Evolutionary conservation across 2,113 vertebrate genomes (phyloP), one percentile per base, ranked within the genome.

Genomic region (Hipposideros armiger): DNA sequence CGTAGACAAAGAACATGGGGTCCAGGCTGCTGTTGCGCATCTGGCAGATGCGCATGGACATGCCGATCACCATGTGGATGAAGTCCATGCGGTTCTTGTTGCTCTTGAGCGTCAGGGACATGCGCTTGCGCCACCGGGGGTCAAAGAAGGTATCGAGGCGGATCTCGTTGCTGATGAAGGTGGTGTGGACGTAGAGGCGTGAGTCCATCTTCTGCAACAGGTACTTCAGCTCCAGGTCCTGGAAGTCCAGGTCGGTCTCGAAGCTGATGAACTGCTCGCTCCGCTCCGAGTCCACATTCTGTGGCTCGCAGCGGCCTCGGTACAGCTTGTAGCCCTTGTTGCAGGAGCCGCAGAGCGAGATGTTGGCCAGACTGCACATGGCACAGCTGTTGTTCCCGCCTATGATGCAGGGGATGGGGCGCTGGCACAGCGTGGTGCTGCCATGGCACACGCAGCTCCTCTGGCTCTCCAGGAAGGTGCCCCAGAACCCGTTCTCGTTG

Each of bases 181-280:
- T 99, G 78, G 99, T 99, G 98, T 99, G 99, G 93, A 99, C 99
- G 2, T 99, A 99, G 88, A 99, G 98, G 76, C 99, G 99, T 0
- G 99, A 99, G 98, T 99, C 99, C 99, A 99, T 99, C 98, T 99
- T 99, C 98, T 99, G 99, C 91, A 99, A 96, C 97, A 99, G 98
- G 98, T 99, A 99, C 97, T 99, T 99, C n/a, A 99, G 99, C 98
- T 99, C 99, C 97, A 99, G 98, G 98, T 99, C 99, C 98, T 99
- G 99, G 98, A 99, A 99, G 97, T 99, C 99, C 98, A 99, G 98
- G 98, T 99, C 99, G 0, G 99, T 99, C 98, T 99, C 99, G 28
- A 99, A 99, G 98, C 99, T 99, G 98, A 99, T 99, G 98, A 99
- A 99, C 98, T 99, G 99, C 99, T 99, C 99, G 0, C 99, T 99